phyloP scores from a whole-genome alignment of 2,888 invertebrate genomes.

The Osmoderma eremita region DNA sequence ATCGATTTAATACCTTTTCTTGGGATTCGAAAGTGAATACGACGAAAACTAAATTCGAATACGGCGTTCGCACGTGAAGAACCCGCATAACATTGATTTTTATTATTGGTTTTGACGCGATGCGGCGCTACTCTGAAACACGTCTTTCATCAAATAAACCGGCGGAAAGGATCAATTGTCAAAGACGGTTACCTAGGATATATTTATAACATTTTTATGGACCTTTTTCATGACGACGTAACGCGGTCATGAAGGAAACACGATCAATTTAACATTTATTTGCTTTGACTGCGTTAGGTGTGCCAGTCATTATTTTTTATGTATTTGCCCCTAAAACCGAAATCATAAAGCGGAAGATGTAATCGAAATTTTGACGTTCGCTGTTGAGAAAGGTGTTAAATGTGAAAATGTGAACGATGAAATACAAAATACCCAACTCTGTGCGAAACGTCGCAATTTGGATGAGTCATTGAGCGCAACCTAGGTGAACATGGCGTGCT shows the following conservation, averaged over 20 bases:
- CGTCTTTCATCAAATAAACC: not conserved
- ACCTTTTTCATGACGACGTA: not conserved
- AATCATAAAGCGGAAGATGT: not conserved
- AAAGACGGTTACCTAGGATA: constrained; percentile 18
- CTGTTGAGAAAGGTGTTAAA: not conserved
- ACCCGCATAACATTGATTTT: constrained; percentile 10
- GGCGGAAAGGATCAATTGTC: constrained; percentile 19
- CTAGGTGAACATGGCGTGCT: too few species aligned
- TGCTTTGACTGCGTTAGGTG: not conserved
- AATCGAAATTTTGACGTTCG: not conserved
- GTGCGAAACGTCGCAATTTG: too few species aligned
- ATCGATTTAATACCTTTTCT: constrained; percentile 2
- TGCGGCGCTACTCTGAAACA: constrained; percentile 5
- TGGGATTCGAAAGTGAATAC: constrained; percentile 1
- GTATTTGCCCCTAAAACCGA: not conserved
- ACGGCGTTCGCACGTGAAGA: constrained; percentile 3
- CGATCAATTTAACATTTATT: constrained; percentile 29
- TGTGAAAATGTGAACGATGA: too few species aligned
- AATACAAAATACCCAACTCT: not conserved
- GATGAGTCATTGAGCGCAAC: too few species aligned
- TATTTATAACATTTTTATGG: constrained; percentile 26
- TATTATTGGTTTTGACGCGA: constrained; percentile 19
- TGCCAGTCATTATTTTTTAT: constrained; percentile 8
- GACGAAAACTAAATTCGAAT: constrained; percentile 10
- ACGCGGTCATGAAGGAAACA: constrained; percentile 8